phyloP scores from a whole-genome alignment of 37 sponge, comb jelly and placozoan species.

The Mnemiopsis leidyi region DNA sequence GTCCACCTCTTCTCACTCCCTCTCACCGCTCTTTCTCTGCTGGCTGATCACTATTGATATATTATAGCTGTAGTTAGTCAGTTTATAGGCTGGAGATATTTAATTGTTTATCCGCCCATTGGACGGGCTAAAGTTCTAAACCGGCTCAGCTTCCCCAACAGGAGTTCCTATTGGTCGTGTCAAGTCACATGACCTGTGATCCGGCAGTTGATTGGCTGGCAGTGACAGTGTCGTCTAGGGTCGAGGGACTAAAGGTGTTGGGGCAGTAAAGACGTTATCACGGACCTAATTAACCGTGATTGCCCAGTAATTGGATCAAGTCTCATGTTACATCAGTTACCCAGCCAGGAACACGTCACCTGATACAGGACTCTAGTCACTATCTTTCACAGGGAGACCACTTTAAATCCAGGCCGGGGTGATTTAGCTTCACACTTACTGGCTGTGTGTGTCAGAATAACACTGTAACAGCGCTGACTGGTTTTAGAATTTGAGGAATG shows the following conservation, averaged over 20 bases:
- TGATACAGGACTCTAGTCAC: too few relatives aligned
- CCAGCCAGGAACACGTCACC: background rate
- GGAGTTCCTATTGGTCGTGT: background rate
- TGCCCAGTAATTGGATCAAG: background rate
- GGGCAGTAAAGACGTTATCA: background rate
- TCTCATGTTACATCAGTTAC: background rate
- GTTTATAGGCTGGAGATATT: background rate
- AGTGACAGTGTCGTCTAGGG: background rate
- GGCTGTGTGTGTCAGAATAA: too few relatives aligned
- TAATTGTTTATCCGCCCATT: background rate
- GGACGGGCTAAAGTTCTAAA: background rate
- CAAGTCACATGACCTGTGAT: background rate
- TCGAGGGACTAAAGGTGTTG: background rate
- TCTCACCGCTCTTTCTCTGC: too few relatives aligned
- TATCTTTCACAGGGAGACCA: too few relatives aligned
- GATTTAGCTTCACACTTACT: too few relatives aligned
- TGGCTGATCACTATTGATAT: background rate
- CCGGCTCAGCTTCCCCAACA: background rate
- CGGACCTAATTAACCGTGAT: background rate
- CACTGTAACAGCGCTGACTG: too few relatives aligned
- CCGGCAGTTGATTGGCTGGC: background rate
- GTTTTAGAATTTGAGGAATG: too few relatives aligned
- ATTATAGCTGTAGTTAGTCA: background rate
- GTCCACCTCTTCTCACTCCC: background rate
- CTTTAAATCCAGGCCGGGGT: too few relatives aligned